phyloP scores from a whole-genome alignment of 2,113 vertebrate species.

The Pipa parva region DNA sequence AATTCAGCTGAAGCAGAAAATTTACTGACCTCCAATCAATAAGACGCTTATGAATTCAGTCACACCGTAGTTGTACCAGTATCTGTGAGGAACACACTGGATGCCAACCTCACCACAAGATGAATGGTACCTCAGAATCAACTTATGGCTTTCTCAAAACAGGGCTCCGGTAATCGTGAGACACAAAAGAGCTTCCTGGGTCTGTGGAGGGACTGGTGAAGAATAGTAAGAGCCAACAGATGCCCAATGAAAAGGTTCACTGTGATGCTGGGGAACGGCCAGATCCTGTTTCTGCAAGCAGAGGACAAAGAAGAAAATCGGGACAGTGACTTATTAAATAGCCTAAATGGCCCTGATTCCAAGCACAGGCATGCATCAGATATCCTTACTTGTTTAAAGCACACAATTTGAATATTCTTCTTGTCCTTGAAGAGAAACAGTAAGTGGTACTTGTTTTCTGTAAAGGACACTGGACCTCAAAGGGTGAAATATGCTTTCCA shows the following conservation, averaged over 20 bases:
- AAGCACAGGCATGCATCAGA: not conserved
- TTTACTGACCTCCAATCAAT: no score
- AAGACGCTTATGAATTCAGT: no score
- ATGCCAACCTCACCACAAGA: conserved; percentile 11
- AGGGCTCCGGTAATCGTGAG: not conserved
- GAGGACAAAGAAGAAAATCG: conserved; percentile 3
- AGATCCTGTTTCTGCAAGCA: conserved; percentile 23
- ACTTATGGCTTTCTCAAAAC: conserved; percentile 9
- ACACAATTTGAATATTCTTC: not conserved
- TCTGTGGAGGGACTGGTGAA: conserved; percentile 29
- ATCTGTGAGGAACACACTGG: conserved; percentile 6
- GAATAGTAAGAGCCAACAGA: conserved; percentile 28
- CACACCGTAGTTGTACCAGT: not conserved
- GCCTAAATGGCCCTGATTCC: not conserved
- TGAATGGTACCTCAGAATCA: conserved; percentile 17
- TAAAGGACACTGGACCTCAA: not conserved
- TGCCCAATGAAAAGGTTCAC: conserved; percentile 28
- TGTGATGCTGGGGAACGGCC: conserved; percentile 22
- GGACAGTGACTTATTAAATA: conserved; percentile 25
- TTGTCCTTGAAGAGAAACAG: not conserved
- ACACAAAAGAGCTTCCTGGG: conserved; percentile 33
- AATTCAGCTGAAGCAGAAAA: no score
- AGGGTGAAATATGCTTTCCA: not conserved
- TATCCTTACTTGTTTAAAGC: not conserved
- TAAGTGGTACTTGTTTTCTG: not conserved